phyloP scores from a whole-genome alignment of 2,888 invertebrate genomes.

The Melanchra persicariae region DNA sequence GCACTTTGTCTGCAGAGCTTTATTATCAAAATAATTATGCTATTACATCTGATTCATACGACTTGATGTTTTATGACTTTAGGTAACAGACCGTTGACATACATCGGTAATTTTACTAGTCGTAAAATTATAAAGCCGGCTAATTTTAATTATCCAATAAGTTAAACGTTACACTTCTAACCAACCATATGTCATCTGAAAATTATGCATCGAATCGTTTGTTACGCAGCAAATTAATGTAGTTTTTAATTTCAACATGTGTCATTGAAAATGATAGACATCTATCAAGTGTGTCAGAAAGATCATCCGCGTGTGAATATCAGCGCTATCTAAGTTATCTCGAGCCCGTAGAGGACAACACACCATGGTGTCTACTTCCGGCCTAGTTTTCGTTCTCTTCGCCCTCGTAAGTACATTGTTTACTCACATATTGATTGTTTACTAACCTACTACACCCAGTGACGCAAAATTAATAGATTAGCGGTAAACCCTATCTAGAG shows the following conservation, averaged over 20 bases:
- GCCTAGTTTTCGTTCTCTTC: slow-evolving; percentile 74
- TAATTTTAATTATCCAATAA: slow-evolving; percentile 54
- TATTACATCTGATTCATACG: slow-evolving; percentile 47
- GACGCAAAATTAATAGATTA: slow-evolving; percentile 55
- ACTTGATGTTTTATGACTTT: slow-evolving; percentile 49
- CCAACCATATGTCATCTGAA: slow-evolving; percentile 46
- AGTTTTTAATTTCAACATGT: slow-evolving; percentile 66
- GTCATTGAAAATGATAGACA: slow-evolving; percentile 64
- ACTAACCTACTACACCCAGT: slow-evolving; percentile 46
- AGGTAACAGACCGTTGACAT: slow-evolving; percentile 45
- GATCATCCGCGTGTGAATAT: slow-evolving; percentile 70
- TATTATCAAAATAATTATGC: slow-evolving; percentile 49
- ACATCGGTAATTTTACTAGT: slow-evolving; percentile 54
- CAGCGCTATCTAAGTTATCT: slow-evolving; percentile 72
- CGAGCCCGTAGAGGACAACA: slow-evolving; percentile 66
- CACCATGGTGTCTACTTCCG: slow-evolving; percentile 78
- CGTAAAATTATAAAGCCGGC: slow-evolving; percentile 39
- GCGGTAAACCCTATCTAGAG: slow-evolving; percentile 24
- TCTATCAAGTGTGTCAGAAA: slow-evolving; percentile 68
- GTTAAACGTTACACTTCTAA: slow-evolving; percentile 27
- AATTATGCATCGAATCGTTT: slow-evolving; percentile 53
- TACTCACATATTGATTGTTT: slow-evolving; percentile 59
- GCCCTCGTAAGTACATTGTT: slow-evolving; percentile 79
- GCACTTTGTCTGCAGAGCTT: slow-evolving; percentile 50
- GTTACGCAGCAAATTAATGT: slow-evolving; percentile 48